A percentile compares a stretch with the other conserved stretches of the same genome.
Conservation (phyloP, 2,888 invertebrate genomes). For the Papilio demoleus region DNA sequence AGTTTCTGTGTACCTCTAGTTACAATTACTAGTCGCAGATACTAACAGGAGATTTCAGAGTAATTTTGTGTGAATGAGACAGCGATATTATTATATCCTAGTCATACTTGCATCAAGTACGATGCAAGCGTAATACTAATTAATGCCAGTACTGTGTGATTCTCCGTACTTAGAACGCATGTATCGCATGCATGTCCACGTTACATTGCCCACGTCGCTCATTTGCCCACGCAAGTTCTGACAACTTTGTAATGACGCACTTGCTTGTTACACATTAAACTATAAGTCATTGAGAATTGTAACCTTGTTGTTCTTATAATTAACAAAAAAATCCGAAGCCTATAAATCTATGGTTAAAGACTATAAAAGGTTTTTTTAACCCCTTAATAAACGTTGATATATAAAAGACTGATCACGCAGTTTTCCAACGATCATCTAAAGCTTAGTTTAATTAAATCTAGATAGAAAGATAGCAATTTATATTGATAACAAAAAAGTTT, state of each 20-base stretch:
- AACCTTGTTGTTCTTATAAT: not conserved
- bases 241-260: constrained; percentile 15
- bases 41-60: too few species aligned
- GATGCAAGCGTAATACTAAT: not conserved
- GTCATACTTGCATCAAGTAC: too few species aligned
- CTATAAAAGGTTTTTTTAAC: too few species aligned
- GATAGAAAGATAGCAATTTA: constrained; percentile 4
- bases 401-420: too few species aligned
- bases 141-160: constrained; percentile 10
- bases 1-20: too few species aligned
- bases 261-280: not conserved
- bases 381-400: too few species aligned
- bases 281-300: not conserved
- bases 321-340: not conserved
- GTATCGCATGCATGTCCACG: not conserved
- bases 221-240: not conserved
- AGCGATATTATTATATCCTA: too few species aligned
- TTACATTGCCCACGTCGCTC: constrained; percentile 10
- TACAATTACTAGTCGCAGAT: too few species aligned
- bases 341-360: too few species aligned
- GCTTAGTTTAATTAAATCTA: not conserved
- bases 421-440: too few species aligned
- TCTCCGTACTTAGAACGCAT: constrained; percentile 10
- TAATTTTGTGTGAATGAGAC: too few species aligned
- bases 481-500: constrained; percentile 23